Evolutionary conservation across 2,888 invertebrate species (phyloP).

Genomic region (Orgyia antiqua): DNA sequence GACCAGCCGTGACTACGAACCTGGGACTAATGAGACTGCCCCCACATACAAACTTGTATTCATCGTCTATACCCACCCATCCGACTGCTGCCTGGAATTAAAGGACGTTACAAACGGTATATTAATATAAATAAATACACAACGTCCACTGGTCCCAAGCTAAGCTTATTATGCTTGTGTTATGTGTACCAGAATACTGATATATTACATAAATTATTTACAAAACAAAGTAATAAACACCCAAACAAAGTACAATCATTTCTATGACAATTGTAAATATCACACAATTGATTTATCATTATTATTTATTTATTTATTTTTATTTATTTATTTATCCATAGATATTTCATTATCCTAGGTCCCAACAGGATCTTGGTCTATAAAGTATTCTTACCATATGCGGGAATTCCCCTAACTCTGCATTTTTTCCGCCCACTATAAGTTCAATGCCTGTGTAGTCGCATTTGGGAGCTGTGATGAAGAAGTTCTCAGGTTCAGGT

Average conservation of each 20-base stretch:
- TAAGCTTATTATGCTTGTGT: no score
- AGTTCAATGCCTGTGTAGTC: constrained; percentile 74
- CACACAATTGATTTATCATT: no score
- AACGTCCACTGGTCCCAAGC: not conserved
- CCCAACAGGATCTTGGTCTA: no score
- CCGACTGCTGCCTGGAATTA: constrained; percentile 51
- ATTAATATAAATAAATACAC: constrained; percentile 5
- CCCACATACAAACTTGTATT: constrained; percentile 78
- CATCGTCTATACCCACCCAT: constrained; percentile 37
- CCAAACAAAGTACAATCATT: no score
- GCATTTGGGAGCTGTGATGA: constrained; percentile 61
- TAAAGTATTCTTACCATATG: constrained; percentile 84
- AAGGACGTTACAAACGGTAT: not conserved
- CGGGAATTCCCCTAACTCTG: constrained; percentile 79
- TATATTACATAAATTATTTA: no score
- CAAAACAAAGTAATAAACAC: no score
- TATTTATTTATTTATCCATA: no score
- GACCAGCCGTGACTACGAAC: constrained; percentile 58
- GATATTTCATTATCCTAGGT: not conserved
- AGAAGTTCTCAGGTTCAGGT: constrained; percentile 64
- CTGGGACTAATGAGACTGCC: constrained; percentile 81
- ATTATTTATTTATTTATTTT: no score
- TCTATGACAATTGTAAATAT: no score
- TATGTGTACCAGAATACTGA: no score
- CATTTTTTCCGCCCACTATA: constrained; percentile 79